Conservation (phyloP, 2,888 invertebrate species). For the Macrosiphum euphorbiae region DNA sequence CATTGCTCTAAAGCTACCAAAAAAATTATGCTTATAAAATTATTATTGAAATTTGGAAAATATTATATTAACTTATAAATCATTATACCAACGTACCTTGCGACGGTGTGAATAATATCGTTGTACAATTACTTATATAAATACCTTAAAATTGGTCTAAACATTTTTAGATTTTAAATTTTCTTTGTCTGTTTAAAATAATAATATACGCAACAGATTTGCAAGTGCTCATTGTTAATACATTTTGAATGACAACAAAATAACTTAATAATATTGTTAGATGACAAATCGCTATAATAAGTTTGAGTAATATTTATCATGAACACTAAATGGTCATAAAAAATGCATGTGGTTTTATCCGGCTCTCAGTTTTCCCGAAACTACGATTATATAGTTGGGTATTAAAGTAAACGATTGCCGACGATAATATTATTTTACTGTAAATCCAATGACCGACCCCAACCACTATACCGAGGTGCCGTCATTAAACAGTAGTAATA, state of each 20-base stretch:
- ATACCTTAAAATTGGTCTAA: neutral
- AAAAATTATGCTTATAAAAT: neutral
- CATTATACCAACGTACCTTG: neutral
- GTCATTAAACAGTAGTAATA: neutral
- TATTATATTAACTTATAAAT: neutral
- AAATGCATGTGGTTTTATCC: neutral
- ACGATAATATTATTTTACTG: neutral
- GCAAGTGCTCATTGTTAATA: too few species aligned
- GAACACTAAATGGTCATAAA: neutral
- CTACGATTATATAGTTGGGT: neutral
- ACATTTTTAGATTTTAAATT: neutral
- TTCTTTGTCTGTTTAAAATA: neutral
- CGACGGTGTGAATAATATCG: too few species aligned
- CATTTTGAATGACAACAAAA: too few species aligned
- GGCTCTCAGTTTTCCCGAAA: neutral
- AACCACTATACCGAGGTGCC: too few species aligned
- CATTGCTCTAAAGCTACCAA: neutral
- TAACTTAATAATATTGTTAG: too few species aligned
- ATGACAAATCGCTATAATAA: too few species aligned
- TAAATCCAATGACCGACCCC: neutral
- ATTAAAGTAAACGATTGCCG: neutral
- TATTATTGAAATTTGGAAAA: neutral
- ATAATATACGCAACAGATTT: too few species aligned
- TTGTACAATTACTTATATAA: too few species aligned
- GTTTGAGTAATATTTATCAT: too few species aligned